Evolutionary conservation across 92 coral and sea anemone genomes (phyloP).

Genomic region (Ricordea florida): DNA sequence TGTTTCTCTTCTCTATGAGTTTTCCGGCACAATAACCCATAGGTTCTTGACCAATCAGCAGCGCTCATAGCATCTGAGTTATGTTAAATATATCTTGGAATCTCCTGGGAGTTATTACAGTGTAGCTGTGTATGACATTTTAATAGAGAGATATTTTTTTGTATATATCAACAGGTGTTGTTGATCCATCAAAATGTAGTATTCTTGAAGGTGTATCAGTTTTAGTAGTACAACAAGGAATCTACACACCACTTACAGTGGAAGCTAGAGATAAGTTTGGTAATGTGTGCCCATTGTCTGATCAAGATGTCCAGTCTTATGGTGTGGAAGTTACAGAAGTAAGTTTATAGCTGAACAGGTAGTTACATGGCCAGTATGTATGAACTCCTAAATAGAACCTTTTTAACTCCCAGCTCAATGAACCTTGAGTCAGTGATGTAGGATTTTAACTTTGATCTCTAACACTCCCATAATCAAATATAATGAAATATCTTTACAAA

Average conservation of each 20-base stretch:
- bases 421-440: too few species aligned
- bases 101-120: not conserved
- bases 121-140: not conserved
- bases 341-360: too few species aligned
- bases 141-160: too few species aligned
- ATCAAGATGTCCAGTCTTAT: conserved; percentile 56
- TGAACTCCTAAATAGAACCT: too few species aligned
- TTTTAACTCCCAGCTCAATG: too few species aligned
- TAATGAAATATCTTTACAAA: too few species aligned
- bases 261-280: conserved; percentile 94
- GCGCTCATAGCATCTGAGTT: not conserved
- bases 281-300: conserved; percentile 70
- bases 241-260: conserved; percentile 85
- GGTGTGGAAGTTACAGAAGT: conserved; percentile 74
- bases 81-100: not conserved
- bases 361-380: too few species aligned
- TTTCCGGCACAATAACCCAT: too few species aligned
- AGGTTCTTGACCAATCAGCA: too few species aligned
- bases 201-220: conserved; percentile 75
- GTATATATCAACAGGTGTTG: conserved; percentile 52
- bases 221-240: conserved; percentile 72
- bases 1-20: too few species aligned
- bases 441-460: too few species aligned
- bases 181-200: conserved; percentile 78
- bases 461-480: too few species aligned